A percentile compares a stretch with the other conserved stretches of the same genome.
These are phyloP conservation scores for Albula glossodonta DNA, from an alignment of 2,113 vertebrate genomes.

Conservation along the genomic window DNA sequence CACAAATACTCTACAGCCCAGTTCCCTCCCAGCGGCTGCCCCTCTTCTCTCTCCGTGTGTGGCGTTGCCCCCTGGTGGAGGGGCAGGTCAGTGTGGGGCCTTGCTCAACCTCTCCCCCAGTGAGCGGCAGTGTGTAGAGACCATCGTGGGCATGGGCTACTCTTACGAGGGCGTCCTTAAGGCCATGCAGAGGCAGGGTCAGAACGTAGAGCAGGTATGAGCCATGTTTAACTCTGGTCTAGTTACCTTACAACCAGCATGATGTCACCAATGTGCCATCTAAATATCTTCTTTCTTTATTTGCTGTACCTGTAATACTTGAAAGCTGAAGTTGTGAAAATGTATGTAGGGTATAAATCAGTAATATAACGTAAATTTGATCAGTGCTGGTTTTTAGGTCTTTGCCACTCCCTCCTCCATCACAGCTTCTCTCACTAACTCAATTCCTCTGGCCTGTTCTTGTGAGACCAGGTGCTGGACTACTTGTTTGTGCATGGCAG, in stretches of 20 bases:
- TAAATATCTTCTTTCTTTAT: not conserved
- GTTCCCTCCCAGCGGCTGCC: conserved; percentile 13
- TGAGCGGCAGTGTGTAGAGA: conserved; percentile 87
- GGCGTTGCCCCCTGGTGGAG: not conserved
- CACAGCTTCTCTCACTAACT: not conserved
- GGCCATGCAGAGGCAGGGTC: conserved; percentile 95
- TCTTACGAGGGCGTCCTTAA: conserved; percentile 85
- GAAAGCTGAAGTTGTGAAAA: too few species aligned
- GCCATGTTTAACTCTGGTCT: not conserved
- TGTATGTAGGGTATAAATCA: too few species aligned
- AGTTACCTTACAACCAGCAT: too few species aligned
- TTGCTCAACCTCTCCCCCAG: conserved; percentile 79
- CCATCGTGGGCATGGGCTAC: conserved; percentile 92
- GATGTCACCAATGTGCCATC: too few species aligned
- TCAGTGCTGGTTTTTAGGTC: not conserved
- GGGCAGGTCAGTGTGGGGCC: conserved; percentile 37
- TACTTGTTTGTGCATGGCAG: conserved; percentile 90
- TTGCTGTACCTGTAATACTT: too few species aligned
- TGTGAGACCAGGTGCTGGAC: conserved; percentile 80
- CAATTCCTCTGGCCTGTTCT: conserved; percentile 24
- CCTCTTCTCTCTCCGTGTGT: conserved; percentile 44
- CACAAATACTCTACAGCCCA: conserved; percentile 41
- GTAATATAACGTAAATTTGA: too few species aligned
- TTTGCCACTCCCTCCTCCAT: not conserved
- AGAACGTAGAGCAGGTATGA: conserved; percentile 92